A percentile compares a stretch with the other conserved stretches of the same genome.
These are phyloP conservation scores for Hoplodrina ambigua DNA, from an alignment of 2,888 invertebrate species.

Conservation along the genomic window DNA sequence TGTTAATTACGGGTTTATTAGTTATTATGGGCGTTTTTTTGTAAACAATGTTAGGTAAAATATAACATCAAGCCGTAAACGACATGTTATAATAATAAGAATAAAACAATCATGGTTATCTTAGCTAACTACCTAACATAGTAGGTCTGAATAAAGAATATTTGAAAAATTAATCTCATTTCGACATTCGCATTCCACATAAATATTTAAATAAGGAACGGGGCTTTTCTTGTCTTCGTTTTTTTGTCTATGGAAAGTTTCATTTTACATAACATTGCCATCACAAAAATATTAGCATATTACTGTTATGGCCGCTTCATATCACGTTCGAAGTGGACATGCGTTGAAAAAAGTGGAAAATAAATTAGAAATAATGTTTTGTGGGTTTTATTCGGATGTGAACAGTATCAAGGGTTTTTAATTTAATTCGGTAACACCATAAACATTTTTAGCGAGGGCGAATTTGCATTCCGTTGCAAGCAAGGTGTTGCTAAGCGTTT, in stretches of 20 bases:
- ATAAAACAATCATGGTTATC: slow-evolving; percentile 15
- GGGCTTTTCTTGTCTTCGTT: not conserved
- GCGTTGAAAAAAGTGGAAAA: slow-evolving; percentile 60
- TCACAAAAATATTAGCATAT: slow-evolving; percentile 58
- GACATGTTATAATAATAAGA: slow-evolving; percentile 22
- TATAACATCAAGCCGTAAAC: slow-evolving; percentile 23
- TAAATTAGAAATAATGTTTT: slow-evolving; percentile 57
- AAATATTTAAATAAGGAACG: slow-evolving; percentile 12
- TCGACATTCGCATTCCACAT: not conserved
- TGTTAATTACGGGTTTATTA: slow-evolving; percentile 52
- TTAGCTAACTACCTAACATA: not conserved
- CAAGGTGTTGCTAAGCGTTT: slow-evolving; percentile 58
- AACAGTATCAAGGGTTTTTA: slow-evolving; percentile 20
- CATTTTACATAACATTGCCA: slow-evolving; percentile 59
- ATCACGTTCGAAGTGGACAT: slow-evolving; percentile 81
- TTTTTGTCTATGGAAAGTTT: slow-evolving; percentile 35
- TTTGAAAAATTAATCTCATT: not conserved
- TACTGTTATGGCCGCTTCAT: slow-evolving; percentile 82
- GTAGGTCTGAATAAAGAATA: not conserved
- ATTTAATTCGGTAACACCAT: slow-evolving; percentile 52
- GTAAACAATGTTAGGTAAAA: slow-evolving; percentile 54
- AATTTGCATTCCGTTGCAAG: slow-evolving; percentile 46
- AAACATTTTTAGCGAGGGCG: slow-evolving; percentile 46
- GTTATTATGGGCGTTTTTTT: slow-evolving; percentile 55
- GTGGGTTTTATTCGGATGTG: slow-evolving; percentile 4